A percentile compares a stretch with the other conserved stretches of the same genome.
Conservation (phyloP, 2,888 invertebrate species). For the Thymelicus sylvestris region DNA sequence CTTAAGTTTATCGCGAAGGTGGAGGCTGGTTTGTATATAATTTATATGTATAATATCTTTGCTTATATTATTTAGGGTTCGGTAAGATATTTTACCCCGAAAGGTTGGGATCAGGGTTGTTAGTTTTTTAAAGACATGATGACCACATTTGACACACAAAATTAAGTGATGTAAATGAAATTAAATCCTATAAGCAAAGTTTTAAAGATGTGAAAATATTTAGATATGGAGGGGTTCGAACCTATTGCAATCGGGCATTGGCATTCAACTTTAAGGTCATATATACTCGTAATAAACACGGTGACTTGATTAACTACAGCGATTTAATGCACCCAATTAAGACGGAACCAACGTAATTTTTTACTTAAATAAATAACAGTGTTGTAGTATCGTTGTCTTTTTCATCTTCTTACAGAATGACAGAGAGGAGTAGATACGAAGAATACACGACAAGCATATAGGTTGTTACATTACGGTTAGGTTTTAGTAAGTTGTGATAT, state of each 20-base stretch:
- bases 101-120: not conserved
- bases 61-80: not conserved
- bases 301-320: not conserved
- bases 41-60: no score
- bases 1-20: constrained; percentile 3
- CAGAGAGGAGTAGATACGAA: constrained; percentile 4
- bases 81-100: not conserved
- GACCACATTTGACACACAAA: no score
- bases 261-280: not conserved
- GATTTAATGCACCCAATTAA: not conserved
- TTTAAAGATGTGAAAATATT: no score
- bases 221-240: no score
- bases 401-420: not conserved
- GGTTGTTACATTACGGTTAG: constrained; percentile 1
- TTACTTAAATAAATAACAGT: constrained; percentile 10
- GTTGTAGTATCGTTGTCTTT: constrained; percentile 9
- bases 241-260: no score
- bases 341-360: constrained; percentile 6
- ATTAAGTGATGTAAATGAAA: no score
- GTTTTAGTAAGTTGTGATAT: constrained; percentile 10
- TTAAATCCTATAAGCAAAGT: no score
- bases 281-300: not conserved
- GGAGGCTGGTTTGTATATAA: not conserved
- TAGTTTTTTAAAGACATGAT: not conserved
- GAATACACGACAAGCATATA: constrained; percentile 4